Base-by-base conservation (phyloP, 2,888 invertebrate genomes). In the Leptinotarsa juncta region DNA sequence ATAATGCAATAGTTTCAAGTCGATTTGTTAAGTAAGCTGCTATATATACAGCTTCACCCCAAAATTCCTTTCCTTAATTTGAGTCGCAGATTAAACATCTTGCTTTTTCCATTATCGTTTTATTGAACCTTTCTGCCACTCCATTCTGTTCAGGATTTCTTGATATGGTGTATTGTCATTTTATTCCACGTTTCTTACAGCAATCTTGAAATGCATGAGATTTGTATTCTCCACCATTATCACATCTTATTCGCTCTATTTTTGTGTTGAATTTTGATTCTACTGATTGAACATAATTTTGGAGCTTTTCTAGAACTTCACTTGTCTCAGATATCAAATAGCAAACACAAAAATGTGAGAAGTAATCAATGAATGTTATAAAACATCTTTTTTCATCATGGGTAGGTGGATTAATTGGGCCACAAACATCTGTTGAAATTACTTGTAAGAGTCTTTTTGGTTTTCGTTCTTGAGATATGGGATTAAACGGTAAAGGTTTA, bases 41-140 rank as follows among this genome's bases (percentile, higher is more conserved):
- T 15, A 81, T 82, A 57, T 74, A 77, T 2, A 80, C 77, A 16
- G 82, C 81, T 78, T 84, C 82, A 26, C 82, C 82, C 81, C 82
- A 84, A 76, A 83, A 80, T 26, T 18, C 7, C 50, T 66, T 83
- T 15, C 79, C 71, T 12, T 83, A 55, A 42, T 80, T 72, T 23
- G 81, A 66, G 26, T 67, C 49, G 18, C 57, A 67, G 14, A 71
- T 66, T n/a, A 67, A n/a, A 18, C 66, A 66, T 55, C 71, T 67
- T 48, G 71, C 57, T 57, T 66, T 71, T 53, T 71, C 49, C 67
- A 71, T 42, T 26, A 71, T 32, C 4, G 71, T 65, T 26, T 26
- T 48, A 26, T 70, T 65, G 48, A 70, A 20, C 16, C 71, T 20
- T 48, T 71, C 71, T 49, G 71, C 65, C 23, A 51, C 20, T 20